Conservation (phyloP, 2,888 invertebrate species). For the Leucophenga montana region DNA sequence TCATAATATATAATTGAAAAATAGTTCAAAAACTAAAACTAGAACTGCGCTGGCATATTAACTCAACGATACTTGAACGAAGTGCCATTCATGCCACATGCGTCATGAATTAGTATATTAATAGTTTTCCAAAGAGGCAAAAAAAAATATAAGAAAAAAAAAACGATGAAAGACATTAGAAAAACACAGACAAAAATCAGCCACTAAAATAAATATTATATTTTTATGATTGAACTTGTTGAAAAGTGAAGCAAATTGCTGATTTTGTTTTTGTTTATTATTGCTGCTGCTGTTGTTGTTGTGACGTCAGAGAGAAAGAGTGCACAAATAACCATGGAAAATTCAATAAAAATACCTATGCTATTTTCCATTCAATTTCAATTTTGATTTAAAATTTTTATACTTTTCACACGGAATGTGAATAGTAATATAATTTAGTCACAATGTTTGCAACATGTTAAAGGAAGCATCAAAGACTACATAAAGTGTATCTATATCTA, state of each 20-base stretch:
- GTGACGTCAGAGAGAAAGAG: conserved; percentile 12
- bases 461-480: no score
- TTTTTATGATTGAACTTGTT: conserved; percentile 10
- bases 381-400: background rate
- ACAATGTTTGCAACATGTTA: no score
- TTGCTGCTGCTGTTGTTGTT: background rate
- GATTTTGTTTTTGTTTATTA: background rate
- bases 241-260: background rate
- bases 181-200: background rate
- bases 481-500: no score
- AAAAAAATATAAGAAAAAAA: background rate
- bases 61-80: no score
- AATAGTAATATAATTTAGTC: no score
- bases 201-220: conserved; percentile 3
- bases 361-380: background rate
- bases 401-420: no score
- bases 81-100: no score
- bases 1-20: no score
- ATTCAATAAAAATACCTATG: conserved; percentile 5
- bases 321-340: conserved; percentile 6
- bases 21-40: no score
- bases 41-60: no score
- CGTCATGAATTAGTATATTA: no score
- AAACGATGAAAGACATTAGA: background rate
- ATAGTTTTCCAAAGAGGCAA: no score